Conservation (phyloP, 2,113 vertebrate genomes). For the Stercorarius parasiticus region DNA sequence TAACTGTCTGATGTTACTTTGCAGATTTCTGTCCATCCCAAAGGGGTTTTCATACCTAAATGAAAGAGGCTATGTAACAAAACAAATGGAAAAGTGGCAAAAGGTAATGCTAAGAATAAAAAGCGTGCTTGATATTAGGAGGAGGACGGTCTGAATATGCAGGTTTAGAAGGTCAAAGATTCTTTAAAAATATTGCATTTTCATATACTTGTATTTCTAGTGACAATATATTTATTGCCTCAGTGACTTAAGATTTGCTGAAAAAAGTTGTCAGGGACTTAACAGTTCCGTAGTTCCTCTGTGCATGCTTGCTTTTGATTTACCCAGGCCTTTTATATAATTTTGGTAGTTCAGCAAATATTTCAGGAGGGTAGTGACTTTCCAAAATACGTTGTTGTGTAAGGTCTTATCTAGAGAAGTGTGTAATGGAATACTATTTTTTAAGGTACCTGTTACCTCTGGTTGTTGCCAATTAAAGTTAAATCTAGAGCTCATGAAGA, state of each 20-base stretch:
- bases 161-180: background rate
- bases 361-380: background rate
- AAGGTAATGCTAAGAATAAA: conserved; percentile 81
- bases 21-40: conserved; percentile 96
- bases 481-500: background rate
- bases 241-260: background rate
- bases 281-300: background rate
- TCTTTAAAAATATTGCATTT: background rate
- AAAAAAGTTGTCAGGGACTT: background rate
- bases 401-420: background rate
- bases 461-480: background rate
- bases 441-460: background rate
- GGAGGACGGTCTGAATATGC: background rate
- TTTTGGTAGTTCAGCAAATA: background rate
- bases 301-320: background rate
- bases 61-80: conserved; percentile 95
- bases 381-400: background rate
- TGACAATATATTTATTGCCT: background rate
- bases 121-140: background rate
- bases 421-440: background rate
- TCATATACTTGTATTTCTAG: accelerated
- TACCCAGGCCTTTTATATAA: background rate
- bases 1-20: conserved; percentile 34
- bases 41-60: conserved; percentile 99
- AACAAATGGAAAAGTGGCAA: conserved; percentile 98